These are phyloP conservation scores for Rutilus rutilus DNA, from an alignment of 2,113 vertebrate genomes.

Conservation along the genomic window DNA sequence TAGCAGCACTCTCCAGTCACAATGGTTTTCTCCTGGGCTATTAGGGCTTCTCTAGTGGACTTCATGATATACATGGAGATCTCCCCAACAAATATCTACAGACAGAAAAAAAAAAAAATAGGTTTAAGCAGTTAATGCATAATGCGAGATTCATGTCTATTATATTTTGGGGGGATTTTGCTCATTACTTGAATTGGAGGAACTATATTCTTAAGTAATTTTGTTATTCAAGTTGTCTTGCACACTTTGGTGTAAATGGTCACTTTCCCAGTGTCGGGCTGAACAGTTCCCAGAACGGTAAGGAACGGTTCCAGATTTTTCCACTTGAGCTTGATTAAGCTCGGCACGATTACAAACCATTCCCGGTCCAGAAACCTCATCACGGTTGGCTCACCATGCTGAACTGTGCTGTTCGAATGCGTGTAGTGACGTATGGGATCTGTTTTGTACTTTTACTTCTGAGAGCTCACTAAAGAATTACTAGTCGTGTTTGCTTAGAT, in stretches of 20 bases:
- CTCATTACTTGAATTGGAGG: neutral
- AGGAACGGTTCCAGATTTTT: no score
- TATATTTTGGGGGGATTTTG: neutral
- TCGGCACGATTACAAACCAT: no score
- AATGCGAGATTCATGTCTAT: neutral
- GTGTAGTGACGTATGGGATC: neutral
- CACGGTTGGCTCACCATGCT: no score
- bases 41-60: conserved; percentile 89
- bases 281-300: no score
- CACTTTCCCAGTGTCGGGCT: no score
- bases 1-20: conserved; percentile 98
- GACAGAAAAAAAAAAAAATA: conserved; percentile 28
- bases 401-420: no score
- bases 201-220: neutral
- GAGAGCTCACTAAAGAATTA: neutral
- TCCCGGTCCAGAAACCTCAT: no score
- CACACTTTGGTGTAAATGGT: neutral
- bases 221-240: neutral
- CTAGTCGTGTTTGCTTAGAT: neutral
- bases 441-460: neutral
- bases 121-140: neutral
- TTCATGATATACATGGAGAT: conserved; percentile 98
- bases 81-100: conserved; percentile 95
- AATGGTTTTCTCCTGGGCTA: conserved; percentile 96
- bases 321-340: no score